A percentile compares a stretch with the other conserved stretches of the same genome.
These are phyloP conservation scores for Armadillidium nasatum DNA, from an alignment of 1,140 invertebrate species.

Conservation along the genomic window DNA sequence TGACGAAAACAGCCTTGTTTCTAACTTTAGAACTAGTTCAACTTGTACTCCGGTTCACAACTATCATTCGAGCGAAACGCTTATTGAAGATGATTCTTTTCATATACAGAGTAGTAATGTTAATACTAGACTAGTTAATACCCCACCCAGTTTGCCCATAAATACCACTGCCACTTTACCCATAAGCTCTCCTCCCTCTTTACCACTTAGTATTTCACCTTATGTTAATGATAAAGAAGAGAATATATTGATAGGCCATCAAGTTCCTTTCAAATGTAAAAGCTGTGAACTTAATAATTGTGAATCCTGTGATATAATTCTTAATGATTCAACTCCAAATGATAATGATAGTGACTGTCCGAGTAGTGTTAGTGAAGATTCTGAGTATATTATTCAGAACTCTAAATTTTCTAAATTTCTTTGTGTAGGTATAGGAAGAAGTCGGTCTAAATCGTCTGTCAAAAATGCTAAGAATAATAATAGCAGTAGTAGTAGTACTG, in stretches of 20 bases:
- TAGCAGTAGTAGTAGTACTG: slow-evolving; percentile 34
- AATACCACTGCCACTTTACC: no score
- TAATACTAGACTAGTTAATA: not conserved
- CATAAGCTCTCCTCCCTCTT: no score
- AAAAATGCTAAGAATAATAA: slow-evolving; percentile 43
- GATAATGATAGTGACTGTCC: slow-evolving; percentile 44
- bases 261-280: not conserved
- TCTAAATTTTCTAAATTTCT: slow-evolving; percentile 44
- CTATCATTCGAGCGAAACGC: not conserved
- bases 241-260: not conserved
- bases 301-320: slow-evolving; percentile 35
- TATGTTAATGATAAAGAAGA: no score
- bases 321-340: slow-evolving; percentile 32
- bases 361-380: slow-evolving; percentile 45
- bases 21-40: not conserved
- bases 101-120: not conserved
- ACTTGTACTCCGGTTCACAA: not conserved
- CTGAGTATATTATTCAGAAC: slow-evolving; percentile 43
- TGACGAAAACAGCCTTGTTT: not conserved
- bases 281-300: slow-evolving; percentile 24
- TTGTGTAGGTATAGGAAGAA: slow-evolving; percentile 43
- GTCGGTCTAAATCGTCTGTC: slow-evolving; percentile 41
- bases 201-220: no score
- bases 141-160: no score
- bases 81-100: not conserved